A percentile compares a stretch with the other conserved stretches of the same genome.
These are phyloP conservation scores for Smutsia temminckii DNA, from an alignment of 2,797 vertebrate genomes.

Conservation along the genomic window DNA sequence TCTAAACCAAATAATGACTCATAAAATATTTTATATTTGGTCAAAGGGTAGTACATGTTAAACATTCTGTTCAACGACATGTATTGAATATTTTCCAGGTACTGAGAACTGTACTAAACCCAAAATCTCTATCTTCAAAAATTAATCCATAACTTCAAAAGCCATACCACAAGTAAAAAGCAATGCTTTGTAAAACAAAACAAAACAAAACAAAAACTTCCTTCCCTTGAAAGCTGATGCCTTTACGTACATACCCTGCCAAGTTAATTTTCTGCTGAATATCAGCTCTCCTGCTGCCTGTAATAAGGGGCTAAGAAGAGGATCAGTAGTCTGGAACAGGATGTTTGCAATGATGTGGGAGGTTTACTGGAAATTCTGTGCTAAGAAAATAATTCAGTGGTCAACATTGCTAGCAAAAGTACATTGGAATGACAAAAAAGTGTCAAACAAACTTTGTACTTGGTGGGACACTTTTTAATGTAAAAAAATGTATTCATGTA, in stretches of 20 bases:
- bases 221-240: neutral
- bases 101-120: neutral
- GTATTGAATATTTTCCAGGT: neutral
- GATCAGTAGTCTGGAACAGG: conserved; percentile 10
- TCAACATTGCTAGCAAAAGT: conserved; percentile 35
- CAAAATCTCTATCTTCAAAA: conserved; percentile 13
- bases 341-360: conserved; percentile 29
- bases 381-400: conserved; percentile 51
- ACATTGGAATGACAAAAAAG: neutral
- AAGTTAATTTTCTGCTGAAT: conserved; percentile 55
- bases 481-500: neutral
- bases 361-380: conserved; percentile 41
- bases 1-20: neutral
- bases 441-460: neutral
- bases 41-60: neutral
- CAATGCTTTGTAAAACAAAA: conserved; percentile 40
- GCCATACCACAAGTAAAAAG: conserved; percentile 30
- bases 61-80: neutral
- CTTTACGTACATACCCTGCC: neutral
- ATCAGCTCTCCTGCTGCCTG: conserved; percentile 28
- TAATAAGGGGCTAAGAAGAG: neutral
- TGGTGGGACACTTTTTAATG: neutral
- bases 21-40: neutral
- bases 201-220: conserved; percentile 35
- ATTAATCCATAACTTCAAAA: neutral